Evolutionary conservation across 1,140 invertebrate species (phyloP), one percentile per base, ranked within the genome.

Genomic region (Caenorhabditis briggsae): DNA sequence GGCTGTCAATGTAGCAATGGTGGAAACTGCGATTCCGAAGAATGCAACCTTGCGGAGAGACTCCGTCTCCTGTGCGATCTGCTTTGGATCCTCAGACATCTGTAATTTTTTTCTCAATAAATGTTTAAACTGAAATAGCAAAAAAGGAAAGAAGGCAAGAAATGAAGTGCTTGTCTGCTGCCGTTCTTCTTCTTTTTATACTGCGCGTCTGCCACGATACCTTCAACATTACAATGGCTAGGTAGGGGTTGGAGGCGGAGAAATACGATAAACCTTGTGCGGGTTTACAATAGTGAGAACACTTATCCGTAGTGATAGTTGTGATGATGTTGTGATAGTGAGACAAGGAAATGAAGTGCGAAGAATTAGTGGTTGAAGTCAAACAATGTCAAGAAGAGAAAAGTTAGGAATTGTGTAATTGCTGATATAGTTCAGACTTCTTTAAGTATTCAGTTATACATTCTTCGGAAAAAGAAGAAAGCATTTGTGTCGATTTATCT

Each of bases 1-100:
- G 23, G 88, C 86, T 11, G 88, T 88, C 82, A 89, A 55, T 2
- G 87, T 89, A 25, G 88, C 88, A 18, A 89, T 88, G 2, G 88
- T 89, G 7, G 82, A 83, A 50, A 87, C 61, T 9, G 82, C 85
- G 16, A 86, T 86, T 86, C 85, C 85, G 85, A 86, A 86, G 85
- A 86, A 86, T 53, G 85, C 85, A 23, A 86, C 50, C 55, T 86
- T 86, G 7, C 85, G 74, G 64, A 86, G 85, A 59, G 59, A 70
- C 85, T 86, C 85, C 9, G 85, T 59, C 85, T 86, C 85, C 12
- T 56, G 82, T 18, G 70, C 55, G 20, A 70, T 56, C 64, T 58
- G 43, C 59, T 86, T 86, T 48, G 78, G 85, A 86, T 86, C 85
- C 59, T 84, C 83, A 25, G 85, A 86, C 85, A 86, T 86, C 85